phyloP scores from a whole-genome alignment of 2,888 invertebrate genomes.

The Sepioteuthis lessoniana region DNA sequence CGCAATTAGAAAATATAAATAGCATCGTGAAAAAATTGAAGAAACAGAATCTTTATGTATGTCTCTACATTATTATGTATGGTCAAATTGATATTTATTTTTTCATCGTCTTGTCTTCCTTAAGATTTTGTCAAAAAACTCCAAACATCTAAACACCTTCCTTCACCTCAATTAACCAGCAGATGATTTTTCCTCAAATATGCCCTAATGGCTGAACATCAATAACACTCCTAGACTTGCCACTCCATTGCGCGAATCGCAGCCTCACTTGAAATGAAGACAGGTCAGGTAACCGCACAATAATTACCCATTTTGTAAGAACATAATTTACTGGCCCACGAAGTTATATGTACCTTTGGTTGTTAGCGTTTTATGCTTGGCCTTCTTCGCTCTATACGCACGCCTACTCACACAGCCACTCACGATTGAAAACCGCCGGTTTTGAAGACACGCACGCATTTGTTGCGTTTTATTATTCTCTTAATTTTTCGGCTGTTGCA shows the following conservation, averaged over 20 bases:
- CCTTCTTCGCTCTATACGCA: background rate
- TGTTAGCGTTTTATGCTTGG: background rate
- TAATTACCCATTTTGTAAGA: background rate
- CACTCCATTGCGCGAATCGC: background rate
- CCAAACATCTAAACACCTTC: no score
- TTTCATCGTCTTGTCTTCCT: no score
- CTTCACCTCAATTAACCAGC: background rate
- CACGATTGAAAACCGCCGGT: background rate
- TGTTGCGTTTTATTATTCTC: background rate
- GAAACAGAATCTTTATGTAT: no score
- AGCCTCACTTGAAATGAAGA: background rate
- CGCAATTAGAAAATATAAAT: no score
- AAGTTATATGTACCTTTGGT: background rate
- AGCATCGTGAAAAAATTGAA: no score
- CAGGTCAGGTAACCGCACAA: background rate
- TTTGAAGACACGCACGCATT: background rate
- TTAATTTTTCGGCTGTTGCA: no score
- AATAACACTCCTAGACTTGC: background rate
- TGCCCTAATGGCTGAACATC: background rate
- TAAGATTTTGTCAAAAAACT: no score
- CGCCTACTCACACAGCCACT: background rate
- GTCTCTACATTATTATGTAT: no score
- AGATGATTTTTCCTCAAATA: background rate
- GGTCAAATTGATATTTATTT: no score
- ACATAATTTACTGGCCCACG: background rate